Base-by-base conservation (phyloP, 2,113 vertebrate species). In the Ageneiosus marmoratus region DNA sequence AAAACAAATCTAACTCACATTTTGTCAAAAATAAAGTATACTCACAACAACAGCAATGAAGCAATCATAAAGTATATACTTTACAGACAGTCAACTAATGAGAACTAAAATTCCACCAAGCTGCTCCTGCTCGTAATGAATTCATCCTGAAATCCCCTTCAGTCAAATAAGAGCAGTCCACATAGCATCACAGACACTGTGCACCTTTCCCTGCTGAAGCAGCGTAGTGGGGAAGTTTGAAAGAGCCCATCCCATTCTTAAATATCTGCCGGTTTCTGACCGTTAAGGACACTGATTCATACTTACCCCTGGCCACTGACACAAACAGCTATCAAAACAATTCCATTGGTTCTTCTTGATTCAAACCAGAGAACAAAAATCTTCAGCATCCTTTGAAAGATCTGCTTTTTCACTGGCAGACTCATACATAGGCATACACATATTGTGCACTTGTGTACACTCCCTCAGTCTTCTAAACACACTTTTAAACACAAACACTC, bases 361-460 rank as follows among this genome's bases (percentile, higher is more conserved):
- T 94, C 91, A 92, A 77, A 79, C 82, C 81, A 84, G 41, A 55
- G 78, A 77, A 85, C 76, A 89, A 89, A 90, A 91, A 92, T 90
- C 85, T 90, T 90, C 89, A 92, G 91, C 93, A 94, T 94, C 93
- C 90, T 91, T 91, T 92, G 88, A 92, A 88, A 79, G 78, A 86
- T 84, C 90, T 91, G 89, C 87, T 82, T 74, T 81, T 86, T 81
- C 89, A 90, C 90, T 88, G 48, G 69, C 83, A 84, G 77, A 85
- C 78, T 69, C 88, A 89, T 74, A 53, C 20, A 89, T 88, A 83
- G 76, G 37, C 81, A 89, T 83, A 89, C 74, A 56, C 24, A 73
- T 58, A 81, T 88, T 88, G 88, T 87, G 88, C 88, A 85, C 81
- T 85, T 86, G 88, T 77, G 91, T 89, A 89, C 89, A 89, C 86